Conservation (phyloP, 2,113 vertebrate genomes). For the Catharus fuscescens region DNA sequence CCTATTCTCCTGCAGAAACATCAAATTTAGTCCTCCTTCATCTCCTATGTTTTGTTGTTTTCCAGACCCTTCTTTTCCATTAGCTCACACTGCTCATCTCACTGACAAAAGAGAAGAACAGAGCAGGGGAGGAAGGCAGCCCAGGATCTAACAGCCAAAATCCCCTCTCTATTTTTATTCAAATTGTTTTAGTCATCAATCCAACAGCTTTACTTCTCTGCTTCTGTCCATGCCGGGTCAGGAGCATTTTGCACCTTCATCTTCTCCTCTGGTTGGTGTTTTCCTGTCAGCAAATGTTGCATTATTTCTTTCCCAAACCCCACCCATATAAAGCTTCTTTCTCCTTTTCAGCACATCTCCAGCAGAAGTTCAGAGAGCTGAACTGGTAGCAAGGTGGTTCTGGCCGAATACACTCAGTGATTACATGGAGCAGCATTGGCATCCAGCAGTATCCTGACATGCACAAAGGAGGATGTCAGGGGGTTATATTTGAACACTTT, state of each 20-base stretch:
- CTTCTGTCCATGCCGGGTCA: neutral
- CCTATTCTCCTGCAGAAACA: neutral
- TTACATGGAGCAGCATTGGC: neutral
- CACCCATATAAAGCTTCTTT: neutral
- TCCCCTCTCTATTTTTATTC: neutral
- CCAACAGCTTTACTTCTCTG: neutral
- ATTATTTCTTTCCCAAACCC: neutral
- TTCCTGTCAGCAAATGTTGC: neutral
- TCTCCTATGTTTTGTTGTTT: neutral
- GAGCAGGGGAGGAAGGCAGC: neutral
- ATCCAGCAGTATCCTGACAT: neutral
- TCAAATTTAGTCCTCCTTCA: neutral
- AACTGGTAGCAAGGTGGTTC: neutral
- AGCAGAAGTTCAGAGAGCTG: neutral
- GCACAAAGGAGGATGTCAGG: neutral
- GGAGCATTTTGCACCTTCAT: neutral
- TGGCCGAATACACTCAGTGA: neutral
- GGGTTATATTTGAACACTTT: neutral
- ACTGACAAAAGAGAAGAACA: neutral
- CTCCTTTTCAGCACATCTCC: neutral
- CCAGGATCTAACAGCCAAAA: neutral
- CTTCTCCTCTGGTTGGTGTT: neutral
- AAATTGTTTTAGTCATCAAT: neutral
- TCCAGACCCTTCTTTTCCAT: neutral
- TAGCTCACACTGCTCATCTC: neutral